These are phyloP conservation scores for Ormyrus nitidulus DNA, from an alignment of 2,888 invertebrate genomes.

Conservation along the genomic window DNA sequence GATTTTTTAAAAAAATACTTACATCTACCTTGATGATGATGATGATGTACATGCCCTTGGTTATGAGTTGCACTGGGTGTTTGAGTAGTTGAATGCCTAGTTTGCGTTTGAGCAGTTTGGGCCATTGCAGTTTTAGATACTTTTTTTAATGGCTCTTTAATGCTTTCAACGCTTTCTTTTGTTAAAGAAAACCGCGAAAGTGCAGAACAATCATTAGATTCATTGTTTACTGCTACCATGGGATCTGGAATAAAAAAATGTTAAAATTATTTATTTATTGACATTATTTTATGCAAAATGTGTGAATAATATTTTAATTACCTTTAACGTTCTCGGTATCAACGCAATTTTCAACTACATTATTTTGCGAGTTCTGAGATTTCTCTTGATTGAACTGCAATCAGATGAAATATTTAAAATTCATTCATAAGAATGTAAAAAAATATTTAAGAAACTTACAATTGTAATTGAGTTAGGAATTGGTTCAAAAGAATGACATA, in stretches of 20 bases:
- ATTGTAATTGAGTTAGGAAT: slow-evolving; percentile 2
- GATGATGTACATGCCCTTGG: slow-evolving; percentile 61
- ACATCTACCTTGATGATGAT: slow-evolving; percentile 66
- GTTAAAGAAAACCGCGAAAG: slow-evolving; percentile 12
- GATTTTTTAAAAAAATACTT: slow-evolving; percentile 47
- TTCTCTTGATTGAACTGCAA: slow-evolving; percentile 35
- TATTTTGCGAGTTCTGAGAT: slow-evolving; percentile 36
- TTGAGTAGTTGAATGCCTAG: slow-evolving; percentile 72
- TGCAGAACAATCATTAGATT: slow-evolving; percentile 23
- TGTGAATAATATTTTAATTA: slow-evolving; percentile 11
- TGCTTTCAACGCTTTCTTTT: slow-evolving; percentile 27
- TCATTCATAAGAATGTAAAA: neutral
- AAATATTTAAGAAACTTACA: slow-evolving; percentile 19
- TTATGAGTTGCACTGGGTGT: slow-evolving; percentile 66
- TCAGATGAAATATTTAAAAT: slow-evolving; percentile 9
- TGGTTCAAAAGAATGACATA: slow-evolving; percentile 32
- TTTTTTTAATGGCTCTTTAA: slow-evolving; percentile 48
- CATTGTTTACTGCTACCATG: neutral
- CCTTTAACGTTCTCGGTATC: slow-evolving; percentile 40
- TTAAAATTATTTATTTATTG: no score
- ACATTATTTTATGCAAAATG: neutral
- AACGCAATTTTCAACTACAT: slow-evolving; percentile 4
- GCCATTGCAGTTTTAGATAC: slow-evolving; percentile 47
- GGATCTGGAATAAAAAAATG: slow-evolving; percentile 10
- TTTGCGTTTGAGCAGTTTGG: slow-evolving; percentile 67